Evolutionary conservation across 2,888 invertebrate species (phyloP).

Genomic region (Chrysodeixis includens): DNA sequence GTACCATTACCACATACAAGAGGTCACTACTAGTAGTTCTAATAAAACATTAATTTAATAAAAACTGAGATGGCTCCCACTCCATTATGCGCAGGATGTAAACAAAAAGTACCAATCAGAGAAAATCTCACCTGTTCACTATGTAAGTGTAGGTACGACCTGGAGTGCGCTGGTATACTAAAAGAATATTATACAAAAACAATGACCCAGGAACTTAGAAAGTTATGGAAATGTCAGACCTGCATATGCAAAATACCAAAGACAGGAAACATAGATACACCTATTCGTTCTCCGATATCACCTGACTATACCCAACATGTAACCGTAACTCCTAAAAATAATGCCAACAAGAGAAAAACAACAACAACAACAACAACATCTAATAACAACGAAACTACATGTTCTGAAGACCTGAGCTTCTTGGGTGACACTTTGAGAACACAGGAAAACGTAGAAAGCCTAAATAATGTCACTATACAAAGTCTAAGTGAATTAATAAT

Average conservation of each 20-base stretch:
- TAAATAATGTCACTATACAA: slow-evolving; percentile 9
- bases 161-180: slow-evolving; percentile 2
- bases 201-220: slow-evolving; percentile 13
- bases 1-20: too few species aligned
- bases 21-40: too few species aligned
- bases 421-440: slow-evolving; percentile 13
- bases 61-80: slow-evolving; percentile 8
- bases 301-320: too few species aligned
- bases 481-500: slow-evolving; percentile 26
- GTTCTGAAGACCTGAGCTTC: slow-evolving; percentile 10
- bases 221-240: slow-evolving; percentile 18
- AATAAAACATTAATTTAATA: too few species aligned
- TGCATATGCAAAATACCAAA: slow-evolving; percentile 23
- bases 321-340: too few species aligned
- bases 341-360: too few species aligned
- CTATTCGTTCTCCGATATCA: slow-evolving; percentile 12
- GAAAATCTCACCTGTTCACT: slow-evolving; percentile 15
- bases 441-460: too few species aligned
- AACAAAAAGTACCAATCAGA: too few species aligned
- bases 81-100: slow-evolving; percentile 21
- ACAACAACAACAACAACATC: too few species aligned
- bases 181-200: neutral
- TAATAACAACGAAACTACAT: slow-evolving; percentile 12
- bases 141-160: slow-evolving; percentile 12
- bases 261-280: slow-evolving; percentile 20